Evolutionary conservation across 2,797 vertebrate species (phyloP).

Genomic region (Hydrolagus colliei): DNA sequence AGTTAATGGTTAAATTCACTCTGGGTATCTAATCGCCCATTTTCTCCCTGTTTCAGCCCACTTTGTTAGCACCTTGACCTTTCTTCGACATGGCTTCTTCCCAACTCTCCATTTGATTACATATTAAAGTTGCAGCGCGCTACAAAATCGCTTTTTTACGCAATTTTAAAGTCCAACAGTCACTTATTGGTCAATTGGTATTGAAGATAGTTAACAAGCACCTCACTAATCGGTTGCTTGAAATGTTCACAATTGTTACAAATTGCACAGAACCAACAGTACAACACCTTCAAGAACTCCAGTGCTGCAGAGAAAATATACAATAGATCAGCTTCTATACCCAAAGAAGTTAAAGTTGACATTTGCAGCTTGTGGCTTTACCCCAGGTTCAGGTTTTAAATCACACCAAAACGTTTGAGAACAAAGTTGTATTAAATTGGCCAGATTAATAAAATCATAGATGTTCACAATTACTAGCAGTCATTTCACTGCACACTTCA

Average conservation of each 20-base stretch:
- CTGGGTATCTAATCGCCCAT: too few relatives aligned
- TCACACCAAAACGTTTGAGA: background rate
- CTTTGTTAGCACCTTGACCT: too few relatives aligned
- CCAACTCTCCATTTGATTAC: too few relatives aligned
- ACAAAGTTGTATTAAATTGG: background rate
- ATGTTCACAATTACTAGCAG: too few relatives aligned
- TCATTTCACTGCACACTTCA: too few relatives aligned
- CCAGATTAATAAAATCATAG: background rate
- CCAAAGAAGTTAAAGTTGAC: background rate
- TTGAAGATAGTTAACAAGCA: background rate
- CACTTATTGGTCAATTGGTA: background rate
- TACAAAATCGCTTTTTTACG: background rate
- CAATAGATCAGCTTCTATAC: background rate
- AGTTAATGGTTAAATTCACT: too few relatives aligned
- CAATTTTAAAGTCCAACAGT: background rate
- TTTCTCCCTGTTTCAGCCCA: too few relatives aligned
- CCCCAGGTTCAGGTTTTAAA: background rate
- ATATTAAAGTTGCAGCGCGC: background rate
- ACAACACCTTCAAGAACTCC: background rate
- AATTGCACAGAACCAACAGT: background rate
- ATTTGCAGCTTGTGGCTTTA: background rate
- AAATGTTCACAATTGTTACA: background rate
- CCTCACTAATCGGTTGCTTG: background rate
- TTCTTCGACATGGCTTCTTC: too few relatives aligned
- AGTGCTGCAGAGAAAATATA: background rate